Evolutionary conservation across 2,888 invertebrate species (phyloP), one percentile per base, ranked within the genome.

Genomic region (Cylloceria caligata): DNA sequence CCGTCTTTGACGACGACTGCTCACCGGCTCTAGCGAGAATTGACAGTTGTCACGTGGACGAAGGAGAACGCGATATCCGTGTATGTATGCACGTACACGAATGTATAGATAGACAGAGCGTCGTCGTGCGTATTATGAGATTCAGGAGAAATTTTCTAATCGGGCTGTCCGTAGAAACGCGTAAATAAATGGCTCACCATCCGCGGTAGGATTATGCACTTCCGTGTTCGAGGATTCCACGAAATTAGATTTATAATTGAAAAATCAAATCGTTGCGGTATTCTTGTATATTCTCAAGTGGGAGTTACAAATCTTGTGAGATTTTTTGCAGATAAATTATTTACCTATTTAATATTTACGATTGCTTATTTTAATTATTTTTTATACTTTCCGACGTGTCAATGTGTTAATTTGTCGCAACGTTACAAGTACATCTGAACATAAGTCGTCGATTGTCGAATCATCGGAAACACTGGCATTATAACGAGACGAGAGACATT

Each of bases 31-130:
- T 16, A 71, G 47, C 47, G 65, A 65, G 52, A 75, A 76, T 55
- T 86, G 87, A 86, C 85, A 84, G 79, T 83, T 84, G 83, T 83
- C 86, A 86, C 85, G 88, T 88, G 83, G 87, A 85, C 78, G 88
- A 73, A 57, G 47, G 39, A 55, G 75, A 75, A 57, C 55, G 74
- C 69, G 34, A 60, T 74, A 64, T 77, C 36, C 45, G 27, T 39
- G 60, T 47, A 47, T 67, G 27, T 52, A 27, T 36, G 36, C 30
- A 36, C 34, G 24, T 39, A 39, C 13, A 57, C 13, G 49, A 16
- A 55, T 27, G 30, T 16, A n/a, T 30, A 13, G n/a, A 30, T 47
- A 34, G 45, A 3, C 19, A 3, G n/a, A 16, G 16, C 39, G 39
- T 2, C 39, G 11, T 39, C 3, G 13, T 13, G 2, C 13, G 34